A percentile compares a stretch with the other conserved stretches of the same genome.
phyloP scores from a whole-genome alignment of 2,113 vertebrate species.

The Dipodomys merriami region DNA sequence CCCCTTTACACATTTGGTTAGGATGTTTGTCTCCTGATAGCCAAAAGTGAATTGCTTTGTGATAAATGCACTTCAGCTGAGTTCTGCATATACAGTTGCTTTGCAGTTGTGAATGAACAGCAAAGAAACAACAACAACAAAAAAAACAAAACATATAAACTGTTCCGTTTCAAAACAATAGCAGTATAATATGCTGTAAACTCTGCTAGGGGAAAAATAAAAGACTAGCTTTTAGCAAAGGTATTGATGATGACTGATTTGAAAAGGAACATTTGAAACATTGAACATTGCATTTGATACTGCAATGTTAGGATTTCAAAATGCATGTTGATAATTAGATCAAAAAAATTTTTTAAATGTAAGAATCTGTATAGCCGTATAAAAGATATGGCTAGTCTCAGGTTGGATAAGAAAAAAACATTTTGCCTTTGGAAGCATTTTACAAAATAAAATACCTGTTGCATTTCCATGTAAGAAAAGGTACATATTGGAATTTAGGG shows the following conservation, averaged over 20 bases:
- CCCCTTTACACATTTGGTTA: conserved; percentile 72
- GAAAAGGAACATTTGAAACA: background rate
- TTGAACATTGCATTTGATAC: background rate
- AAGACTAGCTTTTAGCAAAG: conserved; percentile 62
- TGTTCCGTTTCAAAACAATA: conserved; percentile 67
- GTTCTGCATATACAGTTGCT: conserved; percentile 79
- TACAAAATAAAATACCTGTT: conserved; percentile 50
- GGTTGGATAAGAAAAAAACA: background rate
- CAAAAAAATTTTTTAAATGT: background rate
- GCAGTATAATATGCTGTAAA: conserved; percentile 67
- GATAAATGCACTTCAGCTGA: conserved; percentile 67
- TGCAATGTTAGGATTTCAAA: conserved; percentile 18
- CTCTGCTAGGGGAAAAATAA: conserved; percentile 67
- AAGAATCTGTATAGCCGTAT: background rate
- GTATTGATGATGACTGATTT: background rate
- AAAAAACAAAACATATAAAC: background rate
- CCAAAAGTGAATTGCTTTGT: conserved; percentile 80
- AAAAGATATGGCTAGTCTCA: background rate
- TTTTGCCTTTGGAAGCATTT: background rate
- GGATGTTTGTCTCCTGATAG: conserved; percentile 80
- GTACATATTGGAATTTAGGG: conserved; percentile 55
- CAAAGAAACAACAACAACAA: conserved; percentile 70
- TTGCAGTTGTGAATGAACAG: conserved; percentile 61
- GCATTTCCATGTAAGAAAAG: conserved; percentile 64
- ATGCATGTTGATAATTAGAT: background rate